Conservation (phyloP, 2,888 invertebrate species). For the Meteorus cinctellus region DNA sequence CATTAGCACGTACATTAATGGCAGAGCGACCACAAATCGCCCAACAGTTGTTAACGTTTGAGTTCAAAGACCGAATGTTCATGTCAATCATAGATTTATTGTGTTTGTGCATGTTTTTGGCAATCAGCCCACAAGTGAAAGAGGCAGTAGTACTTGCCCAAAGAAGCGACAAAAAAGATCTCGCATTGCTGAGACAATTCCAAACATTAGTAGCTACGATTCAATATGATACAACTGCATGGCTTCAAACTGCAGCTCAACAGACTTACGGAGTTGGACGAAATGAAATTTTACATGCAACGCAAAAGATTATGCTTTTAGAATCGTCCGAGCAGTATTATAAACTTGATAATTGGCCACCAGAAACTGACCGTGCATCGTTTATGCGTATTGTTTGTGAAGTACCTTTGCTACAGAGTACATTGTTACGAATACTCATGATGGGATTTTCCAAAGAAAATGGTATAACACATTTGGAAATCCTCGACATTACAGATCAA, state of each 20-base stretch:
- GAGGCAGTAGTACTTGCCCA: conserved; percentile 78
- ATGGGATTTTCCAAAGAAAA: conserved; percentile 89
- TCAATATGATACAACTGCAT: conserved; percentile 89
- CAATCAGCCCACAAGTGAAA: conserved; percentile 82
- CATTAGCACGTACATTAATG: conserved; percentile 86
- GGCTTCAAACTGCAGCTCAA: conserved; percentile 89
- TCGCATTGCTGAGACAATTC: conserved; percentile 71
- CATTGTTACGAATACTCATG: conserved; percentile 85
- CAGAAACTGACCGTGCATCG: conserved; percentile 88
- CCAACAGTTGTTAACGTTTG: conserved; percentile 78
- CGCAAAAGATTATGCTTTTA: conserved; percentile 86
- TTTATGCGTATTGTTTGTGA: conserved; percentile 89
- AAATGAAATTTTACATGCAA: conserved; percentile 83
- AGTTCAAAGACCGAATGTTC: conserved; percentile 89
- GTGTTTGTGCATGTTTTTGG: conserved; percentile 88
- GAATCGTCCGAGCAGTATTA: conserved; percentile 88
- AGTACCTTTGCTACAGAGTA: conserved; percentile 90
- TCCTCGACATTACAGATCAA: conserved; percentile 89
- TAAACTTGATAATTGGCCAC: conserved; percentile 91
- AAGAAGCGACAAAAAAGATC: conserved; percentile 75
- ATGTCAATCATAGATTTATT: conserved; percentile 88
- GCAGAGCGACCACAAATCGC: conserved; percentile 79
- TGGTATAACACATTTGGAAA: conserved; percentile 86
- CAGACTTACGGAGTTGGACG: conserved; percentile 82
- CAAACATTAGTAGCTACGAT: conserved; percentile 76